Percentiles rank a stretch among this genome's conserved stretches.
Conservation (phyloP, 2,113 vertebrate species). For the Lophura nycthemera region DNA sequence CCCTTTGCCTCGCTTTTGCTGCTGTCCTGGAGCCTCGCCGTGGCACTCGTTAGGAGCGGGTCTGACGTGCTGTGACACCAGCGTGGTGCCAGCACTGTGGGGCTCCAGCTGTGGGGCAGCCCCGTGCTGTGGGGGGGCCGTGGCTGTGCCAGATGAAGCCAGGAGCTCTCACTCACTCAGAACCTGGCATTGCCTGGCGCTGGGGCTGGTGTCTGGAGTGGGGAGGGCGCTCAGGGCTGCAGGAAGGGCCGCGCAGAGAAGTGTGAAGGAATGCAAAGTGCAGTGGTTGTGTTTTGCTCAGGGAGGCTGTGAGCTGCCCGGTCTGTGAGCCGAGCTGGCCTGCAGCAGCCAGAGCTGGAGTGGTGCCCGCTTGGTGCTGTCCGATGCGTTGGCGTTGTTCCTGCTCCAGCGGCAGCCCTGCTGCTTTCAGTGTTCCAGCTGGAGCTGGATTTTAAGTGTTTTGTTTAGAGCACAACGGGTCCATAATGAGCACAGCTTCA, state of each 20-base stretch:
- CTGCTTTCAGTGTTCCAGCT: neutral
- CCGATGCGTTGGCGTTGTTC: neutral
- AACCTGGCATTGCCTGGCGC: no score
- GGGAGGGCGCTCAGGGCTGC: neutral
- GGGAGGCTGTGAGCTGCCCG: neutral
- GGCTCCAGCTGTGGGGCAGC: neutral
- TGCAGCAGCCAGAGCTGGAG: neutral
- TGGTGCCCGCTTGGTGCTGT: no score
- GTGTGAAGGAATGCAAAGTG: neutral
- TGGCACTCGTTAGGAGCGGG: rapidly evolving
- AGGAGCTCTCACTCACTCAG: no score
- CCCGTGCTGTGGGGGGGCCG: neutral
- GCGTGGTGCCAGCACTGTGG: neutral
- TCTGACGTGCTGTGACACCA: no score
- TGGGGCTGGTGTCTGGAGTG: no score
- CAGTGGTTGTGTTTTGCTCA: rapidly evolving
- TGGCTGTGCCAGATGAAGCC: no score
- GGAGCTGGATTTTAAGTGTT: neutral
- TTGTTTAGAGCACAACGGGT: neutral
- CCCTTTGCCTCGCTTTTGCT: neutral
- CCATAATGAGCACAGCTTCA: rapidly evolving
- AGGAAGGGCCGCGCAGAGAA: neutral
- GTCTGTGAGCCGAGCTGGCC: no score
- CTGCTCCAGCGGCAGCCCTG: neutral
- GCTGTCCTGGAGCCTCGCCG: neutral